Evolutionary conservation across 2,888 invertebrate species (phyloP), one percentile per base, ranked within the genome.

Genomic region (Dioctria rufipes): DNA sequence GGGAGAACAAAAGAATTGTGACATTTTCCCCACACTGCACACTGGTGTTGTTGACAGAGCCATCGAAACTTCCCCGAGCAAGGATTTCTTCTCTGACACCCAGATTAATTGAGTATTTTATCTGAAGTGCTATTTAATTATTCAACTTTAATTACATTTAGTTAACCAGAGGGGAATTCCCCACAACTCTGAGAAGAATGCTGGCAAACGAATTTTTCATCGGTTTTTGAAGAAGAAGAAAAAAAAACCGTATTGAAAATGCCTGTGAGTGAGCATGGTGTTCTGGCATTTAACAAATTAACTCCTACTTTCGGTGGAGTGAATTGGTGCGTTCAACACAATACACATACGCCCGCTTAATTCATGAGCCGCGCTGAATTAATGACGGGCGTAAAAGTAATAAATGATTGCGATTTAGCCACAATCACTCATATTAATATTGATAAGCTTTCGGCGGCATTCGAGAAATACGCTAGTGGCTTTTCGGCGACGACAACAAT

Each of bases 351-450:
- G 37, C 71, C 25, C 51, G 39, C n/a, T 71, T 43, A 46, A 46
- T 51, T 54, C 54, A 71, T 71, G 51, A 71, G n/a, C 71, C 54
- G 3, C 39, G n/a, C 13, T 46, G 67, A 80, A 81, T 79, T 73
- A 81, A 81, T 81, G 79, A 49, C 73, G 46, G 67, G 75, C 73
- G 78, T 81, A 80, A 81, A 81, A 81, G 60, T 81, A 81, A 81
- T 81, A 81, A 81, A 81, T 81, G 81, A 79, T 75, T 73, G 78
- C 79, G 79, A 81, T 81, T 81, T 81, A 81, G 66, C 78, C 79
- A 79, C 81, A 81, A 80, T 81, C 79, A 63, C 78, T 78, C 81
- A 81, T 81, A 81, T 81, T 81, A 81, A 81, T 81, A 81, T 80
- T 75, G 79, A 79, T 75, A 81, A 81, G 80, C 66, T 79, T 73